Evolutionary conservation across 2,113 vertebrate species (phyloP).

Genomic region (Oreochromis spilurus): DNA sequence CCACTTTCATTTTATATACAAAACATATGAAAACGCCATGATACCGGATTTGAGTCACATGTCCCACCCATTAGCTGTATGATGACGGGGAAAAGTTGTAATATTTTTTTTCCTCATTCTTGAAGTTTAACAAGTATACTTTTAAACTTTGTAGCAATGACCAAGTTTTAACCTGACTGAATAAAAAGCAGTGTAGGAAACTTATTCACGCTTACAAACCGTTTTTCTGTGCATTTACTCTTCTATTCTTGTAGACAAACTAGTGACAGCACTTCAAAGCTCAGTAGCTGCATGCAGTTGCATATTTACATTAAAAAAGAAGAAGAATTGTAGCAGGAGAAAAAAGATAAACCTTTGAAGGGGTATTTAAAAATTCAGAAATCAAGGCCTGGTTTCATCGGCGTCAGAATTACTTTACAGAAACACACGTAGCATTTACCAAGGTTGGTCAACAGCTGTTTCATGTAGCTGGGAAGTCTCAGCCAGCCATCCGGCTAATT

Average conservation of each 20-base stretch:
- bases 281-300: not conserved
- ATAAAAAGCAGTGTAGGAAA: not conserved
- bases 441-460: constrained; percentile 13
- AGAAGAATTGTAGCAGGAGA: not conserved
- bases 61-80: not conserved
- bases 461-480: not conserved
- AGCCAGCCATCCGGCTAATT: not conserved
- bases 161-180: not conserved
- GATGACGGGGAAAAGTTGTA: rapidly evolving
- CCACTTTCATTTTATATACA: not conserved
- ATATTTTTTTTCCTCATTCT: not conserved
- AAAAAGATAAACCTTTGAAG: rapidly evolving
- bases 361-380: not conserved
- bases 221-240: not conserved
- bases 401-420: not conserved
- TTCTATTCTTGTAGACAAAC: not conserved
- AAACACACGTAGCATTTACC: not conserved
- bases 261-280: not conserved
- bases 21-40: not conserved
- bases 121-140: not conserved
- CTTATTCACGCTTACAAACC: not conserved
- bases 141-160: not conserved
- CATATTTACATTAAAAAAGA: not conserved
- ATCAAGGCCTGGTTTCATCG: not conserved
- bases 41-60: not conserved